Evolutionary conservation across 2,888 invertebrate genomes (phyloP), one percentile per base, ranked within the genome.

Genomic region (Phorcus lineatus): DNA sequence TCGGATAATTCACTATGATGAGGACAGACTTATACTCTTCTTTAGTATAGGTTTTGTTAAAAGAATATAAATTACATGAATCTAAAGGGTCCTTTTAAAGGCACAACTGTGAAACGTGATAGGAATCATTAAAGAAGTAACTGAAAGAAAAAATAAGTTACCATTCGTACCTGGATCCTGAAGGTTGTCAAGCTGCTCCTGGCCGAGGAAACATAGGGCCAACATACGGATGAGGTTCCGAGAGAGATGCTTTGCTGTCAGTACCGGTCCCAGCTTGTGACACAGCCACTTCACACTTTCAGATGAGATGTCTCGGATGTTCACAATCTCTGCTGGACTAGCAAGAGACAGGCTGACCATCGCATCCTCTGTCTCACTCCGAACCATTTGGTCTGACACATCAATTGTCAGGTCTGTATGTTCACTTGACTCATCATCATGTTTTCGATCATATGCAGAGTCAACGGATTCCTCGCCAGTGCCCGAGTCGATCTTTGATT

Each of bases 171-270:
- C 88, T 83, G 81, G 79, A 31, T 86, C 86, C 22, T 83, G 83
- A 16, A 89, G 77, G 16, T 80, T 47, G 17, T 83, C 81, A 13
- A 91, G 83, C 81, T 92, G 91, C 76, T 92, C 90, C n/a, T 91
- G 90, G 0, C 91, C 97, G 28, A 97, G 96, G 92, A 98, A 99
- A 93, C 99, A 99, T 2, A 99, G 93, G 0, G 98, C 97, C 78
- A 99, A 94, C 97, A 99, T 98, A 90, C 98, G 95, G 16, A 99
- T 94, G 85, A 99, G 94, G 94, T 98, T 98, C 82, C 97, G 95
- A 0, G 98, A 97, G 40, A 99, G 94, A 94, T 97, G 96, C 86
- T 97, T 95, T 57, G 98, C 97, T 0, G 98, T 97, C 31, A 99
- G 94, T 74, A 99, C 97, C 0, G 99, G 99, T 0, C 99, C 99